Conservation (phyloP, 2,797 vertebrate genomes). For the Ceryle rudis region DNA sequence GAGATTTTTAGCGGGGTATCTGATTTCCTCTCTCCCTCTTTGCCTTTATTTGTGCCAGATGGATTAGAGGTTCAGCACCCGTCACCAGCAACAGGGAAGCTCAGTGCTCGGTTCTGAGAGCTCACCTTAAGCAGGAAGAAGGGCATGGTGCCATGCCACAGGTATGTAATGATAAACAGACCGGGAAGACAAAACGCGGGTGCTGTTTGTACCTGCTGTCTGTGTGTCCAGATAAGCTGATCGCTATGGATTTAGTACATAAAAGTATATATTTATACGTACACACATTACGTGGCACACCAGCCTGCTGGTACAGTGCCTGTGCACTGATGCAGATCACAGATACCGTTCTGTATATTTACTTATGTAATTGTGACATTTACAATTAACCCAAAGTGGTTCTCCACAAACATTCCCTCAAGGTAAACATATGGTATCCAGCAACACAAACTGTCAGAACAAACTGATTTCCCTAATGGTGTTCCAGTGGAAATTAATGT, state of each 20-base stretch:
- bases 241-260: background rate
- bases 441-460: conserved; percentile 69
- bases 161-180: background rate
- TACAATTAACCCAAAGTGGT: conserved; percentile 60
- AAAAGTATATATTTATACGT: background rate
- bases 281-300: background rate
- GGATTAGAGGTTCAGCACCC: background rate
- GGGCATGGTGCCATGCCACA: background rate
- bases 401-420: conserved; percentile 56
- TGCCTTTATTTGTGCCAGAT: background rate
- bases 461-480: conserved; percentile 81
- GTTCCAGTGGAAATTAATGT: conserved; percentile 75
- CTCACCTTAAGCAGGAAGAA: background rate
- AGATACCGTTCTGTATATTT: conserved; percentile 46
- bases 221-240: conserved; percentile 32
- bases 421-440: conserved; percentile 68
- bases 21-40: background rate
- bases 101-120: rapidly evolving
- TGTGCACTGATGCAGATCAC: conserved; percentile 11
- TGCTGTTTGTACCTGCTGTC: background rate
- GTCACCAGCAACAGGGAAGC: background rate
- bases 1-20: background rate
- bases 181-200: background rate
- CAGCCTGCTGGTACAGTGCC: background rate
- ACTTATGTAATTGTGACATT: conserved; percentile 66